Evolutionary conservation across 1,140 invertebrate genomes (phyloP).

Genomic region (Drosophila azteca): DNA sequence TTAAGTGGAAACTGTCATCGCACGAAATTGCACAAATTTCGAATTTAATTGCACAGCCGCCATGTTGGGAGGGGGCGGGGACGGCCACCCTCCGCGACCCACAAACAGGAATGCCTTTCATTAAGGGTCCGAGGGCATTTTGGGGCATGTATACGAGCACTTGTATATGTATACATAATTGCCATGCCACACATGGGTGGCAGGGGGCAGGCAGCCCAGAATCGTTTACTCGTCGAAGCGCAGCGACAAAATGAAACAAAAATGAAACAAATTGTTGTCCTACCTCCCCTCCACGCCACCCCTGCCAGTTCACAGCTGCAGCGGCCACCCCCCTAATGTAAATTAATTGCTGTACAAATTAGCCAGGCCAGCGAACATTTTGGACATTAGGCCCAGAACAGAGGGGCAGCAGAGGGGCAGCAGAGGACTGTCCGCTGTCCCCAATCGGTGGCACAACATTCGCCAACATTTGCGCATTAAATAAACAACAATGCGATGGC

Average conservation of each 20-base stretch:
- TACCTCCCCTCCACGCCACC: not conserved
- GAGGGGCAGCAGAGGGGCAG: constrained; percentile 23
- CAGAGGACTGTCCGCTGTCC: not conserved
- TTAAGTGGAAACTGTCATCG: constrained; percentile 55
- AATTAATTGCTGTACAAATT: constrained; percentile 81
- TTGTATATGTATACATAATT: constrained; percentile 15
- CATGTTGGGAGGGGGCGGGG: not conserved
- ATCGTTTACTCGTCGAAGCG: constrained; percentile 16
- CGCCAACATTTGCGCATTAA: constrained; percentile 38
- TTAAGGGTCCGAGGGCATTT: constrained; percentile 20
- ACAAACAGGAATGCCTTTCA: constrained; percentile 40
- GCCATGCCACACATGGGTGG: constrained; percentile 31
- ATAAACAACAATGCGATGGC: constrained; percentile 14
- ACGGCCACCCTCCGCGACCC: constrained; percentile 2
- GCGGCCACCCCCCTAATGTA: constrained; percentile 47
- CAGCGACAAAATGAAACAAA: constrained; percentile 59
- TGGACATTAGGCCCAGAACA: constrained; percentile 47
- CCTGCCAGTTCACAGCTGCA: no score
- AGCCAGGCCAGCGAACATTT: constrained; percentile 63
- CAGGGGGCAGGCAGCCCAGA: not conserved
- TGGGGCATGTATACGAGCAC: not conserved
- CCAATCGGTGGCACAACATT: constrained; percentile 35
- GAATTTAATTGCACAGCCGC: constrained; percentile 43
- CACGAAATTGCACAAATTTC: constrained; percentile 50
- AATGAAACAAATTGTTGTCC: constrained; percentile 62